phyloP scores from a whole-genome alignment of 2,113 vertebrate species.

The Ciconia stormi region DNA sequence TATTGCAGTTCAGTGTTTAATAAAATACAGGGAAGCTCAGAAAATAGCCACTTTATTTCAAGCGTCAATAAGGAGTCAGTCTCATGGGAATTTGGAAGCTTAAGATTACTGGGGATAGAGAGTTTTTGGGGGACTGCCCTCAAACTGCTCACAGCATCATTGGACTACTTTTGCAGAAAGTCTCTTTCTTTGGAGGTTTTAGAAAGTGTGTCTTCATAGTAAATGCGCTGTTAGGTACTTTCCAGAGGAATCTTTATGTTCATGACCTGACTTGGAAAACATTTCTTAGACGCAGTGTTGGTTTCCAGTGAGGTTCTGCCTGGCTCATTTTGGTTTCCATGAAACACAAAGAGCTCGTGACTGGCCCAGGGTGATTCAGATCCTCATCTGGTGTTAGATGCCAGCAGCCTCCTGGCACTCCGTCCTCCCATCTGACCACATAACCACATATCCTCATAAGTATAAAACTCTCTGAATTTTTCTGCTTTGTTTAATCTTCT shows the following conservation, averaged over 20 bases:
- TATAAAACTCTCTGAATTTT: background rate
- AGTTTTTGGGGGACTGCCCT: background rate
- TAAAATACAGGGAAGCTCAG: background rate
- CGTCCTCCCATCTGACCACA: background rate
- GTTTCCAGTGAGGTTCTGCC: background rate
- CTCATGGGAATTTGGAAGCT: background rate
- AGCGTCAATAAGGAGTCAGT: background rate
- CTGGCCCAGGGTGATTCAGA: constrained; percentile 13
- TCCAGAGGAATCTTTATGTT: background rate
- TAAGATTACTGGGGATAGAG: background rate
- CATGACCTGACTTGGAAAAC: background rate
- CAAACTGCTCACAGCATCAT: background rate
- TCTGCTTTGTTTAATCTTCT: background rate
- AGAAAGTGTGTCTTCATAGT: background rate
- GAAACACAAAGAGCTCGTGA: background rate
- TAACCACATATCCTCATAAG: background rate
- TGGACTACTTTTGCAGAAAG: background rate
- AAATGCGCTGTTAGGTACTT: background rate
- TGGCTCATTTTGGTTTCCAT: background rate
- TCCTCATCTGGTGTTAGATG: background rate
- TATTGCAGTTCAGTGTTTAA: background rate
- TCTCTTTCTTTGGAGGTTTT: background rate
- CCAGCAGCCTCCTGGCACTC: background rate
- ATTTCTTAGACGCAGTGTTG: background rate
- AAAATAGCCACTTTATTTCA: background rate